These are phyloP conservation scores for Takifugu flavidus DNA, from an alignment of 2,113 vertebrate species.

Conservation along the genomic window DNA sequence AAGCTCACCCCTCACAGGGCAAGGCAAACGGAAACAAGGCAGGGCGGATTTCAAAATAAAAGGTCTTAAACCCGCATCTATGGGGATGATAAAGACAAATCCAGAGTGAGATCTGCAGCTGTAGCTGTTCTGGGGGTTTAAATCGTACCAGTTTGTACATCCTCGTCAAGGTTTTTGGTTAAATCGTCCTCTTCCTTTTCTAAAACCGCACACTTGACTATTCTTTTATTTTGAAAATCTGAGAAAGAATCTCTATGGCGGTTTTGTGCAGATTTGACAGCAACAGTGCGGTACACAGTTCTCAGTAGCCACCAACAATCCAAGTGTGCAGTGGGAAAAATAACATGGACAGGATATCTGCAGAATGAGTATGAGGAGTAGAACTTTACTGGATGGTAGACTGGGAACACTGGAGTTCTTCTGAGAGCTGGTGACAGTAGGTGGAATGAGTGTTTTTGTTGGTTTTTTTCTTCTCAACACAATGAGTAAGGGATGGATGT, in stretches of 20 bases:
- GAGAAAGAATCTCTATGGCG: not conserved
- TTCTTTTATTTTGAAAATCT: slow-evolving; percentile 56
- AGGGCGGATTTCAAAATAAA: slow-evolving; percentile 41
- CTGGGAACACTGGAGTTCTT: slow-evolving; percentile 47
- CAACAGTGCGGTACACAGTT: slow-evolving; percentile 22
- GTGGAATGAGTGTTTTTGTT: slow-evolving; percentile 38
- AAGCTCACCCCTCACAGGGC: slow-evolving; percentile 3
- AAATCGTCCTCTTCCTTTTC: too few relatives aligned
- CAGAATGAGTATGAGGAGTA: slow-evolving; percentile 37
- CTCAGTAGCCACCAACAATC: slow-evolving; percentile 50
- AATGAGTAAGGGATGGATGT: slow-evolving; percentile 61
- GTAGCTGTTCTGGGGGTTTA: not conserved
- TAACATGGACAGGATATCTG: slow-evolving; percentile 37
- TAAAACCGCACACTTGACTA: too few relatives aligned
- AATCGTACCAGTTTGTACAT: too few relatives aligned
- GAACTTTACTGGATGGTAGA: slow-evolving; percentile 34
- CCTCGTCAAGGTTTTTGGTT: too few relatives aligned
- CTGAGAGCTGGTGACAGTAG: slow-evolving; percentile 41
- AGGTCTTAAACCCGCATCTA: not conserved
- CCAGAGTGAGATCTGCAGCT: not conserved
- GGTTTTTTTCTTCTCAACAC: slow-evolving; percentile 28
- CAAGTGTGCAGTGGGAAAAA: slow-evolving; percentile 50
- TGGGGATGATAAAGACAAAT: not conserved
- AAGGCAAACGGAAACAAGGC: not conserved
- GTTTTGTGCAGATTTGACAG: slow-evolving; percentile 20